These are phyloP conservation scores for Macrophya alboannulata DNA, from an alignment of 2,888 invertebrate genomes.

Conservation along the genomic window DNA sequence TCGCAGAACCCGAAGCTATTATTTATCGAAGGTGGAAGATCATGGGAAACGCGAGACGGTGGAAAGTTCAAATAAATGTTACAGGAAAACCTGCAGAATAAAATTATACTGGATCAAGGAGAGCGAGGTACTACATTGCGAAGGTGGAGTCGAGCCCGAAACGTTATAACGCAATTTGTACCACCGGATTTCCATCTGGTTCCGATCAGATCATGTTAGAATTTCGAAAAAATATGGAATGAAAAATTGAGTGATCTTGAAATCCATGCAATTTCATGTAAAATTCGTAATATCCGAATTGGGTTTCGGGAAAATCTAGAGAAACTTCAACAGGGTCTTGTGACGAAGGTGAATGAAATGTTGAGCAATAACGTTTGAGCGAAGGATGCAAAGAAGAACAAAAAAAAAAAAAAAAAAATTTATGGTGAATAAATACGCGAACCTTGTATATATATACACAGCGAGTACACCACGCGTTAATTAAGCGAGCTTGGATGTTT, in stretches of 20 bases:
- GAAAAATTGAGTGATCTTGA: too few species aligned
- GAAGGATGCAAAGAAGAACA: neutral
- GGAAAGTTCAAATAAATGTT: neutral
- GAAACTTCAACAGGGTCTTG: too few species aligned
- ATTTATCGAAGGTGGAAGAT: neutral
- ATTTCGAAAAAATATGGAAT: too few species aligned
- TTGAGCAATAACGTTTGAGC: neutral
- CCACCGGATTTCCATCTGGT: too few species aligned
- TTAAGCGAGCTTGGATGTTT: neutral
- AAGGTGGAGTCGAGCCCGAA: too few species aligned
- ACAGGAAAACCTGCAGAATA: neutral
- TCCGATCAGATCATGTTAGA: too few species aligned
- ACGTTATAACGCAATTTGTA: too few species aligned
- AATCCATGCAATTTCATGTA: too few species aligned
- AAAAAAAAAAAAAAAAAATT: neutral
- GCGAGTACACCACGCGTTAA: neutral
- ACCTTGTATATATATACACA: neutral
- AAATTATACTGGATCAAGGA: neutral
- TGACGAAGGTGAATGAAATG: neutral
- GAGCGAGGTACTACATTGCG: too few species aligned
- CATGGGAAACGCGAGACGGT: neutral
- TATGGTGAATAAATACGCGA: neutral
- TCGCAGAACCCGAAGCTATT: neutral
- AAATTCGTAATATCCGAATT: too few species aligned
- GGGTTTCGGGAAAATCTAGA: too few species aligned